Evolutionary conservation across 2,113 vertebrate species (phyloP), one percentile per base, ranked within the genome.

Genomic region (Pterophyllum scalare): DNA sequence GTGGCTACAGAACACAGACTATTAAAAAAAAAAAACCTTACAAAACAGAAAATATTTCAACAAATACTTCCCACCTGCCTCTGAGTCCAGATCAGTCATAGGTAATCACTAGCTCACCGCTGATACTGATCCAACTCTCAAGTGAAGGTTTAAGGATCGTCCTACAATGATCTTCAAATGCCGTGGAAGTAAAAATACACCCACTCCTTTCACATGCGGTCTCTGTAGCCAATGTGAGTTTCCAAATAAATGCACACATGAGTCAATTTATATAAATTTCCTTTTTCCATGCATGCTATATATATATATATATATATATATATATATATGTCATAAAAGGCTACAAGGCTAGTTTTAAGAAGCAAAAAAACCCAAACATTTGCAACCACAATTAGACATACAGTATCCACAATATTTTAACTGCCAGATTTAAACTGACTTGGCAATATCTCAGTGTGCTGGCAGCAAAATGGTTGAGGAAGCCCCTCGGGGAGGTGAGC

Each of bases 1-100:
- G 74, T 80, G 84, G 72, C 38, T 11, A 49, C 31, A 12, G 40
- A 84, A 43, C 46, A 64, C 64, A 64, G 28, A 19, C 62, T 79
- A 57, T 38, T 10, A 38, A 2, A 35, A 35, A 35, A 35, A 38
- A 38, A 10, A 10, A 38, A 38, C 22, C 35, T 58, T 7, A 0
- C 20, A 33, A 38, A 38, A 19, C 13, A 67, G 19, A 31, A 7
- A 57, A 17, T 0, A 5, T 75, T 33, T 70, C 17, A 13, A 26
- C 56, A 52, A 60, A 72, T 61, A 38, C 9, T 81, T 56, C 77
- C 33, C 67, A 11, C 22, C 28, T 11, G 35, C 22, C 52, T 28
- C n/a, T 13, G n/a, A 78, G 58, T 56, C 56, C 12, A 59, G 52
- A 80, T 79, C 79, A 33, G 58, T 19, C 38, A 11, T 2, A 49